Evolutionary conservation across 2,797 vertebrate genomes (phyloP).

Genomic region (Ceyx erithaca): DNA sequence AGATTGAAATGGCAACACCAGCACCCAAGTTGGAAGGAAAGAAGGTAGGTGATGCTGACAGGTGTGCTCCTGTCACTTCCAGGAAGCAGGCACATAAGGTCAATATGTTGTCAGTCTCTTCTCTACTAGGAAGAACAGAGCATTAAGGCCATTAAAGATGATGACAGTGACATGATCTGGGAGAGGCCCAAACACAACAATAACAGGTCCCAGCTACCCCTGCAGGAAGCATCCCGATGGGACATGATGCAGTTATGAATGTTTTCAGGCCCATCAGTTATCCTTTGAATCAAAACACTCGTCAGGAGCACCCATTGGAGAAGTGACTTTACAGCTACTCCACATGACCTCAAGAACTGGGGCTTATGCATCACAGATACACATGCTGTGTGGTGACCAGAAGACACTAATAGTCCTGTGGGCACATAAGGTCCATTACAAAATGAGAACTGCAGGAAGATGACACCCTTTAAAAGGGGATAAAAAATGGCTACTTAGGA

Average conservation of each 20-base stretch:
- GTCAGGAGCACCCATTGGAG: neutral
- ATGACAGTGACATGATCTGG: neutral
- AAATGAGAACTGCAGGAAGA: neutral
- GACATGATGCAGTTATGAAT: fast-evolving
- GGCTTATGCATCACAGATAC: neutral
- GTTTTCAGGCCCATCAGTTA: neutral
- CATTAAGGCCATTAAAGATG: neutral
- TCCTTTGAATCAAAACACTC: neutral
- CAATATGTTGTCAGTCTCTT: neutral
- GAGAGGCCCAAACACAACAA: neutral
- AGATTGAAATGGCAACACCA: neutral
- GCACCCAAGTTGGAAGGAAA: neutral
- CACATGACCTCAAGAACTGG: neutral
- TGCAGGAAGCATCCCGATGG: fast-evolving
- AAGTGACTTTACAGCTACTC: neutral
- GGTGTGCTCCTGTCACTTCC: neutral
- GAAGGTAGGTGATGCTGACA: neutral
- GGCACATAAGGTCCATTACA: neutral
- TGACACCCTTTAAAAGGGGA: neutral
- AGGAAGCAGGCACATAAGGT: neutral
- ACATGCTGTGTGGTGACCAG: neutral
- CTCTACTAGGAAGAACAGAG: neutral
- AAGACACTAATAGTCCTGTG: neutral
- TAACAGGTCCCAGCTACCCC: neutral
- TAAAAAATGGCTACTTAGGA: neutral